Base-by-base conservation (phyloP, 1,140 invertebrate genomes). In the Zophobas morio region DNA sequence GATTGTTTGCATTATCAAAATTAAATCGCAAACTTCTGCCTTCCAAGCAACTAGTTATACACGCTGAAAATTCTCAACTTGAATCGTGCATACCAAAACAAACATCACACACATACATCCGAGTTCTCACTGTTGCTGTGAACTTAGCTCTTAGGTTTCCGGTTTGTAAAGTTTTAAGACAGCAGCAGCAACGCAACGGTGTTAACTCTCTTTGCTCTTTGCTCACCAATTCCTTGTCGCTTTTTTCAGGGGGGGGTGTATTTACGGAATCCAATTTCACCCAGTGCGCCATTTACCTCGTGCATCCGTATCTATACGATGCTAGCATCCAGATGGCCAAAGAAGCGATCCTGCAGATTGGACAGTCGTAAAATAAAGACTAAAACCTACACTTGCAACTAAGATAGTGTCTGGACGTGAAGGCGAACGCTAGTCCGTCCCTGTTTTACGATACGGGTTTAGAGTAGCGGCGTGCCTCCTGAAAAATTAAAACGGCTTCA, bases 301-400 rank as follows among this genome's bases (percentile, higher is more conserved):
- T 66, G 60, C 60, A 66, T 66, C 60, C 60, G 37, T 66, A 66
- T 66, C 60, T 66, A 39, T 66, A 66, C 60, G 60, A 66, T 39
- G 60, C 60, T 39, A 66, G 60, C 60, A 66, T 66, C 60, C 60
- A 66, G 60, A 66, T 66, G 60, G 60, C 60, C 39, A 39, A 66
- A 33, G 60, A 66, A 39, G 60, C 60, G 60, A 66, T 66, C 60
- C 60, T 66, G 60, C 60, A 66, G 60, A 66, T 66, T 66, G 60
- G 60, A 66, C 60, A 66, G 60, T 66, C 60, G 60, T 66, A 66
- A 66, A 66, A 66, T 66, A 66, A 66, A 66, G 60, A 66, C 60
- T 66, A 66, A 66, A 66, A 66, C 60, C 60, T 66, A 66, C 60
- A 66, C 60, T 66, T 42, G 60, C 60, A 66, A 66, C 60, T 66